Evolutionary conservation across 2,113 vertebrate species (phyloP).

Genomic region (Pedionomus torquatus): DNA sequence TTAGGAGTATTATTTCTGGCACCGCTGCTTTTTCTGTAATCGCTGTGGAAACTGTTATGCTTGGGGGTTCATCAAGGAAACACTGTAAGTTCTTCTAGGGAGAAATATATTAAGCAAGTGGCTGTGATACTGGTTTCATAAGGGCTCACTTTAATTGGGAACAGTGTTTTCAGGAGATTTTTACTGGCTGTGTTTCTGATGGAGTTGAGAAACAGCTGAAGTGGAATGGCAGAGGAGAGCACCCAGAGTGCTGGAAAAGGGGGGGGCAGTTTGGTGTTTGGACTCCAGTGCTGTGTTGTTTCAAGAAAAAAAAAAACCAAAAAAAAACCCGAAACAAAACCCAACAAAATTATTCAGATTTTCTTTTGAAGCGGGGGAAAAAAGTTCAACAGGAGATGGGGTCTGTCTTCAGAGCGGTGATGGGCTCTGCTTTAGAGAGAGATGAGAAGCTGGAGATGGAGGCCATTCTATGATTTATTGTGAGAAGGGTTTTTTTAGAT

Average conservation of each 20-base stretch:
- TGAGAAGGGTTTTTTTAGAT: neutral
- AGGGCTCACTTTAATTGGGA: neutral
- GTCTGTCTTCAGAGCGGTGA: neutral
- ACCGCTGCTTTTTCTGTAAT: slow-evolving; percentile 18
- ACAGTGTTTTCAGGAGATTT: neutral
- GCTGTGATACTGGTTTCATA: neutral
- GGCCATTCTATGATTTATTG: neutral
- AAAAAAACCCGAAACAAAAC: too few species aligned
- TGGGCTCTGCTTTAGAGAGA: neutral
- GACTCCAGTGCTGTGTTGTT: neutral
- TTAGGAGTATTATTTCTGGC: slow-evolving; percentile 53
- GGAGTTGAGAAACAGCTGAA: neutral
- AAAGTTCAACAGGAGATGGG: neutral
- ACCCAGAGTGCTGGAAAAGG: neutral
- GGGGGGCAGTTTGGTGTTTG: neutral
- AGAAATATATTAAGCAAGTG: neutral
- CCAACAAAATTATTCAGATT: neutral
- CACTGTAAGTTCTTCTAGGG: slow-evolving; percentile 24
- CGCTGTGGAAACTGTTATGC: slow-evolving; percentile 64
- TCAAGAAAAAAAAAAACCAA: neutral
- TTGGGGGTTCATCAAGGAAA: slow-evolving; percentile 56
- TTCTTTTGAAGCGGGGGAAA: neutral
- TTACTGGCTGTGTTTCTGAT: neutral
- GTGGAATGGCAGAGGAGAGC: neutral
- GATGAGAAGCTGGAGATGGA: neutral